Evolutionary conservation across 2,113 vertebrate species (phyloP).

Genomic region (Gallinago media): DNA sequence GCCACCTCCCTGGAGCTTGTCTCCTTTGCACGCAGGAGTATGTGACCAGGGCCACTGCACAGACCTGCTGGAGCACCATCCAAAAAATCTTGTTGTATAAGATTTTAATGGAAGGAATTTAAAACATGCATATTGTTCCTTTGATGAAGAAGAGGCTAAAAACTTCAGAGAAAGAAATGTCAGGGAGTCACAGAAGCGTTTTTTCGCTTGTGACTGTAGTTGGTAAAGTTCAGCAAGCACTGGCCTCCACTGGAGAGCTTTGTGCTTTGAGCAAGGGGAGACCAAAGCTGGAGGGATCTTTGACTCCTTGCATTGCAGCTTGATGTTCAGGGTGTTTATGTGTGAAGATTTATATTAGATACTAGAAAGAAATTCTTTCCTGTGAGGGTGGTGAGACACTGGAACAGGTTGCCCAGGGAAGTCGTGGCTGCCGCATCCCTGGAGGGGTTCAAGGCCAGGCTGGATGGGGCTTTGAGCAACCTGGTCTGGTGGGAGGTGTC

Average conservation of each 20-base stretch:
- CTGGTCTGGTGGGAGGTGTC: too few species aligned
- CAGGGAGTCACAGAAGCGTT: neutral
- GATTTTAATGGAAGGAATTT: neutral
- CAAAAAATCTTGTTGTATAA: neutral
- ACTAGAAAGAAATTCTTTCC: too few species aligned
- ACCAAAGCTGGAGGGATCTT: neutral
- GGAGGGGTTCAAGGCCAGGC: too few species aligned
- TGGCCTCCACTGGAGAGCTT: neutral
- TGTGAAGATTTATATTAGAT: neutral
- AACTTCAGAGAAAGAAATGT: neutral
- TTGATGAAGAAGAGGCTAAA: neutral
- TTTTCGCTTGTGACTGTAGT: neutral
- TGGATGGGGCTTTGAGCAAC: too few species aligned
- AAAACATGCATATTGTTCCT: neutral
- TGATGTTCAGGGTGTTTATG: neutral
- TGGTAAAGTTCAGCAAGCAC: rapidly evolving
- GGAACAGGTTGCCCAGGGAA: too few species aligned
- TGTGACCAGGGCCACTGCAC: neutral
- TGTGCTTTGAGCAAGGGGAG: neutral
- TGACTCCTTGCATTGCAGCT: neutral
- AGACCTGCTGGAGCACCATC: neutral
- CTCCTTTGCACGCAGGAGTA: neutral
- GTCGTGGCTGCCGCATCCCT: too few species aligned
- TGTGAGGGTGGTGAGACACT: too few species aligned
- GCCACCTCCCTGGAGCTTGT: neutral